Evolutionary conservation across 2,113 vertebrate species (phyloP).

Genomic region (Sinocyclocheilus rhinocerous): DNA sequence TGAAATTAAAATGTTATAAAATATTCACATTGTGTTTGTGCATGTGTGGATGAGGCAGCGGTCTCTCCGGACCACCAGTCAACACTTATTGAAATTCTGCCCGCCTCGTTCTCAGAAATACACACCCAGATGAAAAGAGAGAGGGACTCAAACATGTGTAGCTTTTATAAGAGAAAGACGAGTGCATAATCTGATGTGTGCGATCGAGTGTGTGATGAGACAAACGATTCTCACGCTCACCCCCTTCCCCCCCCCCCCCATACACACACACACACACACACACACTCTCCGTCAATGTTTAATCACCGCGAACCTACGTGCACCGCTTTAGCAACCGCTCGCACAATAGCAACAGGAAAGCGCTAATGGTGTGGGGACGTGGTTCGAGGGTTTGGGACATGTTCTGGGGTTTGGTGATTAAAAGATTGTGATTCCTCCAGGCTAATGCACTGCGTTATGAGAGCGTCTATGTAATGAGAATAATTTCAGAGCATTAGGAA

Average conservation of each 20-base stretch:
- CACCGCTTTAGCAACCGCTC: conserved; percentile 1
- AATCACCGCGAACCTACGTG: conserved; percentile 42
- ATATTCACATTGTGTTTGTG: conserved; percentile 25
- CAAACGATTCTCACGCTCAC: conserved; percentile 18
- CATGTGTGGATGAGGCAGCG: neutral
- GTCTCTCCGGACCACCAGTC: conserved; percentile 22
- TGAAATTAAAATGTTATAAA: conserved; percentile 8
- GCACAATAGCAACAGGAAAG: conserved; percentile 8
- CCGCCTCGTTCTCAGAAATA: conserved; percentile 20
- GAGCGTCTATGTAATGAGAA: conserved; percentile 43
- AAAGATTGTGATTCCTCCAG: conserved; percentile 34
- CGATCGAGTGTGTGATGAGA: conserved; percentile 33
- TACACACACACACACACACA: neutral
- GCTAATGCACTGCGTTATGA: conserved; percentile 39
- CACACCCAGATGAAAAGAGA: conserved; percentile 17
- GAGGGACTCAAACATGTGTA: conserved; percentile 19
- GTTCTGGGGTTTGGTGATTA: conserved; percentile 35
- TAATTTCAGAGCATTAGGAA: conserved; percentile 43
- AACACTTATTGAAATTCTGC: conserved; percentile 41
- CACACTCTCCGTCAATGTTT: conserved; percentile 32
- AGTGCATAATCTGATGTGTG: conserved; percentile 46
- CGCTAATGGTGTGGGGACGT: conserved; percentile 5
- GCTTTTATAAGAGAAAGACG: conserved; percentile 24
- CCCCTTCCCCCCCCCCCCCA: neutral
- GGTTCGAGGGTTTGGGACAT: conserved; percentile 3